Evolutionary conservation across 2,113 vertebrate species (phyloP).

Genomic region (Donacobius atricapilla): DNA sequence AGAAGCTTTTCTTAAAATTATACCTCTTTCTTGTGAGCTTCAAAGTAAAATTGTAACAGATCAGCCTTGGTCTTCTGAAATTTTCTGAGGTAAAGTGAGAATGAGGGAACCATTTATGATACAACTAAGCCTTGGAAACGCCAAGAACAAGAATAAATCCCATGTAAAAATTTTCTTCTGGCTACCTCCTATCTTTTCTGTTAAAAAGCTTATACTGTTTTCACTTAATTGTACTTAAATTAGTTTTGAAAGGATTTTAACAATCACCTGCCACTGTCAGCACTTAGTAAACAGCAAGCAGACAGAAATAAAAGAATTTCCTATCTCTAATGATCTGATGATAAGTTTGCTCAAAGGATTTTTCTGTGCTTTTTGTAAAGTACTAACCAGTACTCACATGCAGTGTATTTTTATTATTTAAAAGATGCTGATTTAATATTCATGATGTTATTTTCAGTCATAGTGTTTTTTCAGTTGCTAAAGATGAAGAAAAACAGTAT

Average conservation of each 20-base stretch:
- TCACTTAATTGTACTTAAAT: not conserved
- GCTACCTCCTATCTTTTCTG: not conserved
- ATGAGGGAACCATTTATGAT: not conserved
- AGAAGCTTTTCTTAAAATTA: not conserved
- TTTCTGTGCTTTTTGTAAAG: not conserved
- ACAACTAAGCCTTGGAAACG: not conserved
- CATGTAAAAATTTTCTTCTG: not conserved
- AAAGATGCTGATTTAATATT: not conserved
- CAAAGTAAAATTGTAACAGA: not conserved
- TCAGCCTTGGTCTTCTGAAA: not conserved
- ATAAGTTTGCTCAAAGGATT: not conserved
- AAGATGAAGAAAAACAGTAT: not conserved
- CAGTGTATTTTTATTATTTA: not conserved
- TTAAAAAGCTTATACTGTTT: not conserved
- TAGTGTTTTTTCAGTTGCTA: not conserved
- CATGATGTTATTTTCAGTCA: not conserved
- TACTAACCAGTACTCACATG: not conserved
- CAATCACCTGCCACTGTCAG: not conserved
- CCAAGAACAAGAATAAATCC: not conserved
- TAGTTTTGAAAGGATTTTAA: conserved; percentile 5
- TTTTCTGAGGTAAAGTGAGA: not conserved
- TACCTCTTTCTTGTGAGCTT: not conserved
- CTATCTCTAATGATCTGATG: not conserved
- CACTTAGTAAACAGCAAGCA: not conserved
- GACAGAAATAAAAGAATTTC: not conserved